These are phyloP conservation scores for Venustaconcha ellipsiformis DNA, from an alignment of 1,140 invertebrate genomes.

Conservation along the genomic window DNA sequence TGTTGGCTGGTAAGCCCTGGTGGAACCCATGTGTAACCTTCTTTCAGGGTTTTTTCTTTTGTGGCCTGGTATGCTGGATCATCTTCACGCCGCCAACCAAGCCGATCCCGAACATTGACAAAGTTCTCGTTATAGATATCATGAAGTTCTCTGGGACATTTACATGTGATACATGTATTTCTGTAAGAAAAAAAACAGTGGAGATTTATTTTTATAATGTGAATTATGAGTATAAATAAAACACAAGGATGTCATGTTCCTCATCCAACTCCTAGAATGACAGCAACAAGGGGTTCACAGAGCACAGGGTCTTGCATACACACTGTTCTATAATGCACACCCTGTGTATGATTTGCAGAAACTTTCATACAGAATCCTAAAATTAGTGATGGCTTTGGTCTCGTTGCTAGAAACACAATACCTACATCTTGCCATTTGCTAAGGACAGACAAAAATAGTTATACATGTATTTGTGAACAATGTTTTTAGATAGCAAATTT, in stretches of 20 bases:
- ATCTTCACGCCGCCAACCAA: slow-evolving; percentile 78
- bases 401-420: no score
- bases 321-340: background rate
- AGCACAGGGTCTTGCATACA: no score
- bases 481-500: no score
- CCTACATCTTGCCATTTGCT: no score
- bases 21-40: slow-evolving; percentile 98
- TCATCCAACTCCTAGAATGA: background rate
- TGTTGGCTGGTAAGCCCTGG: slow-evolving; percentile 88
- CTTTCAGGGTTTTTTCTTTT: slow-evolving; percentile 68
- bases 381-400: no score
- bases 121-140: slow-evolving; percentile 91
- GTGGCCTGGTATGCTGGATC: slow-evolving; percentile 62
- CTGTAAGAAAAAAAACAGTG: slow-evolving; percentile 70
- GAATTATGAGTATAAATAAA: background rate
- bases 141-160: slow-evolving; percentile 86
- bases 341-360: background rate
- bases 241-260: background rate
- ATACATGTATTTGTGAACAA: no score
- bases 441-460: no score
- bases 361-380: background rate
- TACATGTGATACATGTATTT: slow-evolving; percentile 88
- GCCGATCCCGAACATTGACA: slow-evolving; percentile 82
- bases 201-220: background rate
- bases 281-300: background rate